phyloP scores from a whole-genome alignment of 2,113 vertebrate species.

The Alligator sinensis region DNA sequence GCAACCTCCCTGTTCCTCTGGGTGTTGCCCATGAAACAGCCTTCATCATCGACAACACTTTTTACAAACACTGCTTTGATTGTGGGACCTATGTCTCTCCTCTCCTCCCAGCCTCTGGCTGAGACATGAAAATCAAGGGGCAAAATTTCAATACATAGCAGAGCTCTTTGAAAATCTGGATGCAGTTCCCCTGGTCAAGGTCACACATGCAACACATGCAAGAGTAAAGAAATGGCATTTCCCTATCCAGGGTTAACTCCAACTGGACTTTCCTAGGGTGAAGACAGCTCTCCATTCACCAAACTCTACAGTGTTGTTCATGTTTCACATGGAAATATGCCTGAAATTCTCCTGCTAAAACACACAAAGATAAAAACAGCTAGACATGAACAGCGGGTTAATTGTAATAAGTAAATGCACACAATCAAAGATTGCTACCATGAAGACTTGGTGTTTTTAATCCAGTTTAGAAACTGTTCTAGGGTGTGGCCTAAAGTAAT shows the following conservation, averaged over 20 bases:
- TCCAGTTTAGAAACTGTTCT: background rate
- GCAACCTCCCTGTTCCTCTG: background rate
- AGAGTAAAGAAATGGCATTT: too few relatives aligned
- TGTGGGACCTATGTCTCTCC: background rate
- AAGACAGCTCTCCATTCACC: too few relatives aligned
- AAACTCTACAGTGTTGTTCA: too few relatives aligned
- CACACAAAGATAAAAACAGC: background rate
- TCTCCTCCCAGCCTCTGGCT: background rate
- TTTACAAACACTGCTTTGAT: background rate
- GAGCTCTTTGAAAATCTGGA: background rate
- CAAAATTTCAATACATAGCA: background rate
- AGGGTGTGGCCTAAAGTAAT: background rate
- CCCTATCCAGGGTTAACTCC: too few relatives aligned
- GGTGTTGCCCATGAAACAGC: fast-evolving
- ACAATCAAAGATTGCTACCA: background rate
- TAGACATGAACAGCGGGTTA: background rate
- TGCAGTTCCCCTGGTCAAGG: background rate
- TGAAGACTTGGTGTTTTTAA: background rate
- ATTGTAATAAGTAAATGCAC: background rate
- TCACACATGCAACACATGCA: too few relatives aligned
- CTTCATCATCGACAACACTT: background rate
- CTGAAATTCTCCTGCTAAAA: background rate
- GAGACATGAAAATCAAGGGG: fast-evolving
- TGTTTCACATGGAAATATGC: background rate
- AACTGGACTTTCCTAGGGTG: too few relatives aligned